Evolutionary conservation across 2,113 vertebrate species (phyloP).

Genomic region (Hippocampus mohnikei): DNA sequence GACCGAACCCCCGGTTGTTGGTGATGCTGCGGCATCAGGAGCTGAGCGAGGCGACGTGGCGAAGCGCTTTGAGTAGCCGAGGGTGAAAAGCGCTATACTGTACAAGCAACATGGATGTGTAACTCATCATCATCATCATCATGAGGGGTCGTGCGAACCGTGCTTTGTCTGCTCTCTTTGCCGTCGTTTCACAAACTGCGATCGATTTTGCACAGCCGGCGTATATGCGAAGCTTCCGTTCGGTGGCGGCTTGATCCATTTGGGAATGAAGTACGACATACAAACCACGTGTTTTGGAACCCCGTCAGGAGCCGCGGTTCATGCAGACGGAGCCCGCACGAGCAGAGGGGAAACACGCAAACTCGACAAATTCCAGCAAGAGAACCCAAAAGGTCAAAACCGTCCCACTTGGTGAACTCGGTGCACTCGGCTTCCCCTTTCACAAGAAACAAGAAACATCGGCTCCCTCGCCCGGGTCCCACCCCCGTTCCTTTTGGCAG

Average conservation of each 20-base stretch:
- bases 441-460: slow-evolving; percentile 39
- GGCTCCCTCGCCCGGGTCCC: slow-evolving; percentile 2
- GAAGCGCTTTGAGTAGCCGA: no score
- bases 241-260: background rate
- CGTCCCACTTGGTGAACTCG: slow-evolving; percentile 45
- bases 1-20: no score
- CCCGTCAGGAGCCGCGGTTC: background rate
- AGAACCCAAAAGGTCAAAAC: slow-evolving; percentile 5
- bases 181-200: no score
- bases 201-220: background rate
- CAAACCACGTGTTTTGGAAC: background rate
- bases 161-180: no score
- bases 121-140: no score
- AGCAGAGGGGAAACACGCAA: background rate
- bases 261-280: background rate
- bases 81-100: no score
- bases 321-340: background rate
- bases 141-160: no score
- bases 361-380: background rate
- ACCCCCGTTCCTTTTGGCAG: slow-evolving; percentile 47
- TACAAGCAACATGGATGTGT: no score
- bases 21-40: no score
- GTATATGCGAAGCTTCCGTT: background rate
- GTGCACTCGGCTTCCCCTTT: slow-evolving; percentile 42
- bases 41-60: no score